A percentile compares a stretch with the other conserved stretches of the same genome.
Conservation (phyloP, 2,888 invertebrate genomes). For the Archips crataeganus region DNA sequence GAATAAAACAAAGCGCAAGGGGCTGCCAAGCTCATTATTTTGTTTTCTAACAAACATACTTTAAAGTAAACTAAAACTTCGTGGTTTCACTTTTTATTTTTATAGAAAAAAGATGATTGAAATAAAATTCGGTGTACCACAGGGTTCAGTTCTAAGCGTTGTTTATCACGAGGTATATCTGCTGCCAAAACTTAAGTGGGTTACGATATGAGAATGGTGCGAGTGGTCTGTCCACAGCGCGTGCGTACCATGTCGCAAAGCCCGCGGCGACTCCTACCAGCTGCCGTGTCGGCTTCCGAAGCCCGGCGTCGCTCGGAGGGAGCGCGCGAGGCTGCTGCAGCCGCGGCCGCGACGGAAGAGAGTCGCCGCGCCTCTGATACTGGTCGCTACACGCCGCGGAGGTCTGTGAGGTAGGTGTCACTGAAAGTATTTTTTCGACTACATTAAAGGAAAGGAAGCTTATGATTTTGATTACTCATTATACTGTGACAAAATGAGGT, state of each 20-base stretch:
- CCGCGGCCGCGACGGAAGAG: conserved; percentile 56
- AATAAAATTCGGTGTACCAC: neutral
- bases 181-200: no score
- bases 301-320: conserved; percentile 73
- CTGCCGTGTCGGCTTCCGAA: conserved; percentile 58
- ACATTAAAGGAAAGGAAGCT: no score
- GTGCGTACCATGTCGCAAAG: conserved; percentile 76
- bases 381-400: conserved; percentile 64
- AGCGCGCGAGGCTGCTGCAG: conserved; percentile 57
- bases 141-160: neutral
- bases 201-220: neutral
- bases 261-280: conserved; percentile 72
- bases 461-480: no score
- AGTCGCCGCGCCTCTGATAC: conserved; percentile 74
- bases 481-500: no score
- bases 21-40: no score
- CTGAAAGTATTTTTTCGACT: neutral
- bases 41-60: no score
- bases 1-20: neutral
- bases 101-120: no score
- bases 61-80: no score
- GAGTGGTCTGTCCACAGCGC: conserved; percentile 55
- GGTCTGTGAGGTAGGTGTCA: conserved; percentile 69
- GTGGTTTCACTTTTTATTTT: no score
- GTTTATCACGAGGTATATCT: neutral